Percentiles rank a stretch among this genome's conserved stretches.
Conservation (phyloP, 2,888 invertebrate genomes). For the Rhagophthalmus giganteus region DNA sequence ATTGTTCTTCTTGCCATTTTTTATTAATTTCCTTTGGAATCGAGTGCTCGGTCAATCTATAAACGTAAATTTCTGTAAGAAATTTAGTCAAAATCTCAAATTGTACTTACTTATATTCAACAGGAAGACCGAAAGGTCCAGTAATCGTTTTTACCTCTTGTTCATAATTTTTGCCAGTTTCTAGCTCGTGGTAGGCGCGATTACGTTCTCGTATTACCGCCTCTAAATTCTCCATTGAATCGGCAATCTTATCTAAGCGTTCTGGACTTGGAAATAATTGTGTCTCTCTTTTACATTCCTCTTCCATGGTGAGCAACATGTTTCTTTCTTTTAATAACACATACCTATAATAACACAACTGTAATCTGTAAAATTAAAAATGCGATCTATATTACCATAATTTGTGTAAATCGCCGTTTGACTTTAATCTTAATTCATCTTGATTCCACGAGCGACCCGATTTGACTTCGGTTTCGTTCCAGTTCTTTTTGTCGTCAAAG, state of each 20-base stretch:
- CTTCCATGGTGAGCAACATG: conserved; percentile 96
- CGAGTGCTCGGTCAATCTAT: conserved; percentile 62
- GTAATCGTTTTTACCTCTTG: conserved; percentile 65
- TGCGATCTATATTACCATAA: conserved; percentile 93
- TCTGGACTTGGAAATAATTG: conserved; percentile 88
- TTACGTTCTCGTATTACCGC: conserved; percentile 90
- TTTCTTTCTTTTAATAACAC: conserved; percentile 92
- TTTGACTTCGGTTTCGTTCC: conserved; percentile 74
- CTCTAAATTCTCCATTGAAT: conserved; percentile 94
- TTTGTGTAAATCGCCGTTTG: conserved; percentile 94
- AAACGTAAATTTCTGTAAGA: too few relatives aligned
- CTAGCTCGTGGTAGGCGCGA: conserved; percentile 82
- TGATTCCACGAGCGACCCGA: conserved; percentile 84
- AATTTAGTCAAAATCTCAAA: too few relatives aligned
- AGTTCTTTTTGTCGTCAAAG: conserved; percentile 84
- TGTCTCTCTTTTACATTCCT: conserved; percentile 69
- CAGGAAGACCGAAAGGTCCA: conserved; percentile 65
- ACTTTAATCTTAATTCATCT: conserved; percentile 92
- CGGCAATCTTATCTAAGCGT: conserved; percentile 89
- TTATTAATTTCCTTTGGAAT: conserved; percentile 70
- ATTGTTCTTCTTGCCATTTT: conserved; percentile 64
- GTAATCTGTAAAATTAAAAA: too few relatives aligned
- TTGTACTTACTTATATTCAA: conserved; percentile 56
- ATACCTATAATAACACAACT: conserved; percentile 63
- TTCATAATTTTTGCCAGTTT: conserved; percentile 86